Base-by-base conservation (phyloP, 2,888 invertebrate species). In the Agapetus fuscipes region DNA sequence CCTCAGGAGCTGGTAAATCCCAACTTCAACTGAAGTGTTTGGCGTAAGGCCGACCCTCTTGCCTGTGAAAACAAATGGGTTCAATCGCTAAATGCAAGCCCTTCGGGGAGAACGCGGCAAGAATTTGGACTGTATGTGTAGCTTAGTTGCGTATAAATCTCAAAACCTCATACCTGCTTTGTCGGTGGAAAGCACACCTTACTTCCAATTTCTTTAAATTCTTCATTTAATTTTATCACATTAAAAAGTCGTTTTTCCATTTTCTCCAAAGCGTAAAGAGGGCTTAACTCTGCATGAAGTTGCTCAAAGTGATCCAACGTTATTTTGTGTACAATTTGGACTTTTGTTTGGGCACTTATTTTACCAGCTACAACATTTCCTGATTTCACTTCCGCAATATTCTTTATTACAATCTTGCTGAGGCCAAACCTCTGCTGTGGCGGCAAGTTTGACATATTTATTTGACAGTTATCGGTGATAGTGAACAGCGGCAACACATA, bases 401-500 rank as follows among this genome's bases (percentile, higher is more conserved):
- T 41, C 34, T 48, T 39, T 3, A 56, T 34, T 10, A 50, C 31
- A 30, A 56, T 39, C 36, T 39, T 50, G 24, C 43, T 25, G 7
- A 56, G 49, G 5, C 52, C 51, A 20, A 52, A 35, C 25, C 39
- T 48, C 30, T 52, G 43, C 2, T 34, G 13, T n/a, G 38, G 26
- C 2, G 34, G 32, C 13, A 44, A 31, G 34, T 48, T 43, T 11
- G 49, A 38, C 14, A 55, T 41, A 39, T 42, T 45, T 5, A 58
- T 45, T 10, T 48, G 20, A 29, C 47, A 50, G 13, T 50, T 41
- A 12, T 48, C 36, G 4, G 46, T 31, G 9, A 56, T 30, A n/a
- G 50, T 41, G 46, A 51, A 54, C 13, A 52, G 17, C 36, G 52
- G 52, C 16, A 57, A 46, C 30, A 56, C 43, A 32, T 53, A 50